phyloP scores from a whole-genome alignment of 64 coral and sea anemone species.

The Montipora efflorescens region DNA sequence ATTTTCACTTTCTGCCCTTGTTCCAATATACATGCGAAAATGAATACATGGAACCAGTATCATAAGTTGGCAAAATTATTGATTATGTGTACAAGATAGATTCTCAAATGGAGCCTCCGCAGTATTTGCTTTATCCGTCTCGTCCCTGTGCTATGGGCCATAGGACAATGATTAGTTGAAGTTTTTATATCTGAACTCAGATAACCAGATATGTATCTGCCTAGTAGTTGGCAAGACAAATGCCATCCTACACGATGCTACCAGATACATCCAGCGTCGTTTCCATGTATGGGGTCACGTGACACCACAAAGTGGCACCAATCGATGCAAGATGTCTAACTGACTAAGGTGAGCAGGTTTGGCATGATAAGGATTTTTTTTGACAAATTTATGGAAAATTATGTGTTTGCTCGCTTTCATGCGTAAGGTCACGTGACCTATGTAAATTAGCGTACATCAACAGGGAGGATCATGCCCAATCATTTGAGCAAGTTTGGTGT shows the following conservation, averaged over 20 bases:
- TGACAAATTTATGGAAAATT: too few relatives aligned
- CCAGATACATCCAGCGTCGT: background rate
- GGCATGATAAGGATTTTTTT: constrained; percentile 40
- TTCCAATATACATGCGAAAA: constrained; percentile 70
- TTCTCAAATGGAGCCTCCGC: constrained; percentile 61
- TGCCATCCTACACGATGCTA: too few relatives aligned
- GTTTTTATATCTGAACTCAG: constrained; percentile 17
- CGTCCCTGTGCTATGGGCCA: constrained; percentile 68
- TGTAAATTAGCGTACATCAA: too few relatives aligned
- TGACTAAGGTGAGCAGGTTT: constrained; percentile 77
- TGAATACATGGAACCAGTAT: constrained; percentile 71
- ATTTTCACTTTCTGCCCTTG: constrained; percentile 76
- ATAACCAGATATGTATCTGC: constrained; percentile 42
- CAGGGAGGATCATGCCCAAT: too few relatives aligned
- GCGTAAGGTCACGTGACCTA: too few relatives aligned
- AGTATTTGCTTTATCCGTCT: constrained; percentile 72
- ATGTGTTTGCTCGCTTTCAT: too few relatives aligned
- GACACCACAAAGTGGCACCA: constrained; percentile 69
- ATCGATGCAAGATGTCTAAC: constrained; percentile 70
- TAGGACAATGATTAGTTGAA: constrained; percentile 46
- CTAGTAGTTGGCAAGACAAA: constrained; percentile 53
- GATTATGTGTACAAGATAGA: constrained; percentile 64
- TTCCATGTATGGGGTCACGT: constrained; percentile 71
- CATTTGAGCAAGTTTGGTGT: too few relatives aligned
- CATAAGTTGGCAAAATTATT: constrained; percentile 69